Evolutionary conservation across 2,888 invertebrate species (phyloP).

Genomic region (Endomychus coccineus): DNA sequence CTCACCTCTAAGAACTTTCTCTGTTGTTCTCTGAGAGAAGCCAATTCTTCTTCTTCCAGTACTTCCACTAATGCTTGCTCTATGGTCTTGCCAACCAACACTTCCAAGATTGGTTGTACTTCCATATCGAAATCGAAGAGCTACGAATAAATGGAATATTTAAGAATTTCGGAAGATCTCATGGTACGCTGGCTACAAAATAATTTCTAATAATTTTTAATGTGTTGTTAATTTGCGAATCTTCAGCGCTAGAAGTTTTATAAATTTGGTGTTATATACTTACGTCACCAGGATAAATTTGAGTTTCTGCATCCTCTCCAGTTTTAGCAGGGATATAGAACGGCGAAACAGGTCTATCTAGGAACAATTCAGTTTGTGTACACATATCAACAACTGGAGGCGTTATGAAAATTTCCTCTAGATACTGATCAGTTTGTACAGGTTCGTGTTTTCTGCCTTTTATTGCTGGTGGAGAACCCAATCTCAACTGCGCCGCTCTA

Average conservation of each 20-base stretch:
- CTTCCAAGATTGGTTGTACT: constrained; percentile 83
- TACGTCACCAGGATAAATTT: constrained; percentile 85
- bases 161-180: too few relatives aligned
- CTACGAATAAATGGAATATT: too few relatives aligned
- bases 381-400: constrained; percentile 70
- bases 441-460: constrained; percentile 77
- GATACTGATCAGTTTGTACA: constrained; percentile 82
- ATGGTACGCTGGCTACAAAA: too few relatives aligned
- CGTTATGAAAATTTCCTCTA: constrained; percentile 75
- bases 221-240: constrained; percentile 1
- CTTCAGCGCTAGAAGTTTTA: background rate
- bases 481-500: constrained; percentile 45
- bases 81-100: constrained; percentile 80
- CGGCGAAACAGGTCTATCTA: constrained; percentile 76
- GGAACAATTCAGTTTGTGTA: constrained; percentile 74
- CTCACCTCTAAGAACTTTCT: constrained; percentile 63
- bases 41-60: constrained; percentile 87
- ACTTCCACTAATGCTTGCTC: constrained; percentile 87
- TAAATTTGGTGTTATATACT: constrained; percentile 40
- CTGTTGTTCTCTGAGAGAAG: constrained; percentile 71
- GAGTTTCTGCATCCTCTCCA: constrained; percentile 64
- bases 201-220: too few relatives aligned
- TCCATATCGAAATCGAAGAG: constrained; percentile 89
- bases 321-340: constrained; percentile 70
- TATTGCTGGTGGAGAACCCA: constrained; percentile 70